phyloP scores from a whole-genome alignment of 1,140 invertebrate genomes.

The Caenorhabditis briggsae region DNA sequence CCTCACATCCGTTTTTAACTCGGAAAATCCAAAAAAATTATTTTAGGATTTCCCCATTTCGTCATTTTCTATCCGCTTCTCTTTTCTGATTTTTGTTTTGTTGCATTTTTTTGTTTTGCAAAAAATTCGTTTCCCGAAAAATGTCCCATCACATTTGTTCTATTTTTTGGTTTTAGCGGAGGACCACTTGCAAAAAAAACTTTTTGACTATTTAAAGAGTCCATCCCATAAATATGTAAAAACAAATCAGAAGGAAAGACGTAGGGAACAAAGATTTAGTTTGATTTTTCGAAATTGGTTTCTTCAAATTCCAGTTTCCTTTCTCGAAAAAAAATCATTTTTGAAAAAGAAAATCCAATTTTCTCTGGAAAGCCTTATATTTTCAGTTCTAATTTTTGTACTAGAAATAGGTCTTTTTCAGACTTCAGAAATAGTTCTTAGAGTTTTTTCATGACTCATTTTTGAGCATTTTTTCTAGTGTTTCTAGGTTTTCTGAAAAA shows the following conservation, averaged over 20 bases:
- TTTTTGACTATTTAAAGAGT: neutral
- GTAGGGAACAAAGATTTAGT: neutral
- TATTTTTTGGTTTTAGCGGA: neutral
- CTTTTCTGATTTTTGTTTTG: neutral
- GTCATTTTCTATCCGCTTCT: conserved; percentile 20
- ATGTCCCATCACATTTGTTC: neutral
- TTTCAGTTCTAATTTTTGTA: too few species aligned
- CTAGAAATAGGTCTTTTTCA: too few species aligned
- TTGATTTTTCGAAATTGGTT: neutral
- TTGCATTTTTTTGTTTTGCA: neutral
- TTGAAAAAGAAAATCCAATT: too few species aligned
- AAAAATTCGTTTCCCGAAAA: neutral
- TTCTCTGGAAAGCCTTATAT: too few species aligned
- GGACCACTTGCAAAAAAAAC: neutral
- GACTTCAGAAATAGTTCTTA: too few species aligned
- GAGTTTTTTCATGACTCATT: too few species aligned
- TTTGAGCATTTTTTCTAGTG: too few species aligned
- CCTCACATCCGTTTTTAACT: neutral
- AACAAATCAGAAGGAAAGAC: neutral
- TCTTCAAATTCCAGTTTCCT: too few species aligned
- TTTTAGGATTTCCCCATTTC: neutral
- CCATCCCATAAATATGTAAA: neutral
- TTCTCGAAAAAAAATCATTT: too few species aligned
- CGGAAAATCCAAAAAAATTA: neutral
- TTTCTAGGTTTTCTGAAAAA: too few species aligned